Percentiles rank a stretch among this genome's conserved stretches.
Conservation (phyloP, 2,888 invertebrate species). For the Agrotis ipsilon region DNA sequence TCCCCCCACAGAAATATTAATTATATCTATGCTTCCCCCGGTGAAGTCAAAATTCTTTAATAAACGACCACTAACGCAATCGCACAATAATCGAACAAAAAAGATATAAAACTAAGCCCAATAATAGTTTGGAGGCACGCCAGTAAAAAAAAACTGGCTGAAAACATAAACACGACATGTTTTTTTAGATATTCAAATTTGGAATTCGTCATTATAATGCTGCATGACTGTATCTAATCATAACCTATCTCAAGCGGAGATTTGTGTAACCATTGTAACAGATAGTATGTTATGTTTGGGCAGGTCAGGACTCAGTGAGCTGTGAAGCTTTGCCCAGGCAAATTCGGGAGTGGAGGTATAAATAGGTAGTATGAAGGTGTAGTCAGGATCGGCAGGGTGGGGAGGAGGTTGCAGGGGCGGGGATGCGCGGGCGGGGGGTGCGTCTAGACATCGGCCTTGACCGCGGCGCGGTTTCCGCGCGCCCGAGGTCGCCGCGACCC, state of each 20-base stretch:
- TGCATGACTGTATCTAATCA: conserved; percentile 52
- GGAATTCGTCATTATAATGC: conserved; percentile 45
- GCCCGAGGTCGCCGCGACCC: conserved; percentile 85
- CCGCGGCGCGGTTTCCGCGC: conserved; percentile 89
- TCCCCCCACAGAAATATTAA: too few species aligned
- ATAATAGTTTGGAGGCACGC: conserved; percentile 44
- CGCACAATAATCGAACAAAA: conserved; percentile 18
- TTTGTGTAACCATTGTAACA: conserved; percentile 31
- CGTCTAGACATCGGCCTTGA: conserved; percentile 90
- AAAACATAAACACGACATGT: conserved; percentile 49
- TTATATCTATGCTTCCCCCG: too few species aligned
- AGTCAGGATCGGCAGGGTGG: conserved; percentile 64
- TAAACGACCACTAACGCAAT: conserved; percentile 8
- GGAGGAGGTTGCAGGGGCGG: conserved; percentile 65
- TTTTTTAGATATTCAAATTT: conserved; percentile 46
- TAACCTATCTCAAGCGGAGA: conserved; percentile 51
- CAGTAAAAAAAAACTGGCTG: conserved; percentile 39
- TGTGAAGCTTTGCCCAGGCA: conserved; percentile 79
- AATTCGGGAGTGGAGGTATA: conserved; percentile 79
- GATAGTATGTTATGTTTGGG: conserved; percentile 59
- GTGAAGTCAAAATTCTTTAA: not conserved
- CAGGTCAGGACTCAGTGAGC: conserved; percentile 78
- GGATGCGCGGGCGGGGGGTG: conserved; percentile 75
- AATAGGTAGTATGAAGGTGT: conserved; percentile 77
- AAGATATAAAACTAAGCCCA: conserved; percentile 33